phyloP scores from a whole-genome alignment of 2,797 vertebrate genomes.

The Apogon hyalosoma region DNA sequence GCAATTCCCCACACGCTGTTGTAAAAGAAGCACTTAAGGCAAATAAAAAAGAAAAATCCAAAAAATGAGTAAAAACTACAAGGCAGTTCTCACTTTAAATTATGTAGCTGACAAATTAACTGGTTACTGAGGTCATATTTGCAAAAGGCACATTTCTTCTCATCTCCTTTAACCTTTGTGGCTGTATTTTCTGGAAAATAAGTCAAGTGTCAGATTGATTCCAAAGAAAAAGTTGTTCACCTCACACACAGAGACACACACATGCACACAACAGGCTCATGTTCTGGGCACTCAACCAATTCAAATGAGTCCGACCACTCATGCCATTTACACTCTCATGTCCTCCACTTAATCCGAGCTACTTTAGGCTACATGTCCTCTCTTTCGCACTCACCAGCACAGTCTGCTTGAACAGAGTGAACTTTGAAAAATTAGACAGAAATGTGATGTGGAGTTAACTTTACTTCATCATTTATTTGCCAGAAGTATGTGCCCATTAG shows the following conservation, averaged over 20 bases:
- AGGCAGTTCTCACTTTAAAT: constrained; percentile 23
- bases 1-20: neutral
- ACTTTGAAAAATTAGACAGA: constrained; percentile 17
- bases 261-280: constrained; percentile 4
- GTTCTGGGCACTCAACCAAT: constrained; percentile 45
- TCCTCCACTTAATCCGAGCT: constrained; percentile 8
- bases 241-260: constrained; percentile 14
- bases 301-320: constrained; percentile 39
- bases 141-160: constrained; percentile 33
- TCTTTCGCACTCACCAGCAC: constrained; percentile 22
- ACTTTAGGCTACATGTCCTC: constrained; percentile 5
- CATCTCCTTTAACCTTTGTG: constrained; percentile 24
- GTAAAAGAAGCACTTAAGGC: constrained; percentile 21
- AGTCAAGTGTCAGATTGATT: constrained; percentile 48
- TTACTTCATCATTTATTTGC: constrained; percentile 24
- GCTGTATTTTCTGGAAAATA: constrained; percentile 38
- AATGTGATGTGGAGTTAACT: constrained; percentile 4
- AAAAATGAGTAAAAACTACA: constrained; percentile 13
- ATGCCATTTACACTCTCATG: constrained; percentile 15
- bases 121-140: constrained; percentile 47
- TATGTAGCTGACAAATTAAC: constrained; percentile 24
- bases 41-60: constrained; percentile 23
- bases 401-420: constrained; percentile 32
- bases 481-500: neutral
- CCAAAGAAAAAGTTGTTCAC: constrained; percentile 7